Percentiles rank a stretch among this genome's conserved stretches.
Conservation (phyloP, 2,888 invertebrate species). For the Cabera pusaria region DNA sequence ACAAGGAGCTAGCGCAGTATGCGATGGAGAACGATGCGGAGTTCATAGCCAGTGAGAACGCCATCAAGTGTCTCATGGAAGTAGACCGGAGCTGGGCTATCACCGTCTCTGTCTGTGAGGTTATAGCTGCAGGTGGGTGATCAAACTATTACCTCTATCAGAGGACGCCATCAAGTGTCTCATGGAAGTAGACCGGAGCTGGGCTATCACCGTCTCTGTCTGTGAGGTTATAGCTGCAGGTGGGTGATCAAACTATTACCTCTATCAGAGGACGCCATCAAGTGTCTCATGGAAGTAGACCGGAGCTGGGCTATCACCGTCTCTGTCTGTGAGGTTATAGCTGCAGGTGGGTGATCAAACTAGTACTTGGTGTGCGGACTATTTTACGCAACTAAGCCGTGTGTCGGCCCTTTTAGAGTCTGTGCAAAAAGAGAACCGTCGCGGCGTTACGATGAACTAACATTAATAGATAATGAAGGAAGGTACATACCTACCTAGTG, state of each 20-base stretch:
- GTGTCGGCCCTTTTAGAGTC: no score
- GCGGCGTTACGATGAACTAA: no score
- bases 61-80: constrained; percentile 54
- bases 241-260: no score
- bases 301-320: constrained; percentile 54
- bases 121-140: constrained; percentile 43
- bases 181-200: constrained; percentile 44
- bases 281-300: constrained; percentile 50
- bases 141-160: no score
- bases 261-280: constrained; percentile 59
- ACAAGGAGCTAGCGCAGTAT: constrained; percentile 53
- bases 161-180: constrained; percentile 59
- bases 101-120: constrained; percentile 50
- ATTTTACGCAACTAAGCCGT: no score
- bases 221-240: constrained; percentile 41
- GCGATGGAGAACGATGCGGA: constrained; percentile 41
- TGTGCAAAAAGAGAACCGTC: no score
- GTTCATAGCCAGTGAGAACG: constrained; percentile 46
- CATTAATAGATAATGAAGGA: no score
- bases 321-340: constrained; percentile 44
- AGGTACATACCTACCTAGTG: no score
- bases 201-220: constrained; percentile 57
- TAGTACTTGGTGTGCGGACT: no score
- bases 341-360: no score
- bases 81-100: constrained; percentile 50